Base-by-base conservation (phyloP, 1,140 invertebrate genomes). In the Lordiphosa mommai region DNA sequence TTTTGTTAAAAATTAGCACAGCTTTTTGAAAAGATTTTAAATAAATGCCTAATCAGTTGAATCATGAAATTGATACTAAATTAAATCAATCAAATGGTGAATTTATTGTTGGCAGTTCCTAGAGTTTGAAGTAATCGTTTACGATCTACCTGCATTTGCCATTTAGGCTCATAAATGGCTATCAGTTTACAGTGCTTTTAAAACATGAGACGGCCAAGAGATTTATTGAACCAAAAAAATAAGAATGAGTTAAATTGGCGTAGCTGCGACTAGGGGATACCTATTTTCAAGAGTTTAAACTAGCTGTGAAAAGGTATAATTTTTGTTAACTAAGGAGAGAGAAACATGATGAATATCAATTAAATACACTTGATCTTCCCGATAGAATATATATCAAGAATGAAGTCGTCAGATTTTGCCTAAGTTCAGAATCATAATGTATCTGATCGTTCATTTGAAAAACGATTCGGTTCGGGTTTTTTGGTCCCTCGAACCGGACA, bases 101-200 rank as follows among this genome's bases (percentile, higher is more conserved):
- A 33, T 10, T n/a, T 12, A 13, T 38, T 12, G 13, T 13, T 16
- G 29, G 1, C 7, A 34, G 50, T 27, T 27, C 23, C 23, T 27
- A 27, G 23, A 27, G 23, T 27, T 27, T 27, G 6, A 27, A 27
- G 23, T 7, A 27, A 5, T 7, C 23, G 6, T 27, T 27, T 27
- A 43, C 61, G 13, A 48, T 64, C 68, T 79, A 82, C 76, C 74
- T 80, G 74, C 65, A 66, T 61, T 43, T 74, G 70, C 76, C 71
- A 63, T 74, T 82, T 71, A 63, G 71, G 76, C 79, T 71, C 74
- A 82, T 80, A 80, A 80, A 82, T 60, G 66, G 57, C 76, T 74
- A 80, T 80, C 74, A 71, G 57, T 68, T 82, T 71, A 82, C 76
- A 66, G 41, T 48, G 70, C 57, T 66, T 70, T 61, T 40, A 74